These are phyloP conservation scores for Natator depressus DNA, from an alignment of 2,113 vertebrate genomes.

Conservation along the genomic window DNA sequence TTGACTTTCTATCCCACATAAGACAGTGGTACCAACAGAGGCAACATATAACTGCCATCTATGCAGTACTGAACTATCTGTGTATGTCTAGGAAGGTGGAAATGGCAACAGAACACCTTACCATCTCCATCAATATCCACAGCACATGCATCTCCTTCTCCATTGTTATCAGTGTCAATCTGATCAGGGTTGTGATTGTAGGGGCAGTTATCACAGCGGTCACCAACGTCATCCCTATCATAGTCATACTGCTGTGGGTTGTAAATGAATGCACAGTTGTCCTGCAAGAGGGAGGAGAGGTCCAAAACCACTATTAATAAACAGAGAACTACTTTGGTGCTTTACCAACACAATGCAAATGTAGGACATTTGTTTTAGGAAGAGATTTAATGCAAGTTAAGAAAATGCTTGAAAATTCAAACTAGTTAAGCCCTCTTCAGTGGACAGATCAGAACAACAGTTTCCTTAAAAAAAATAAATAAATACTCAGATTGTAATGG, in stretches of 20 bases:
- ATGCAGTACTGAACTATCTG: not conserved
- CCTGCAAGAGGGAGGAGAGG: constrained; percentile 78
- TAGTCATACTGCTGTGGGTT: constrained; percentile 96
- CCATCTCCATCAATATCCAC: constrained; percentile 97
- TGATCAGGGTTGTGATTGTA: constrained; percentile 96
- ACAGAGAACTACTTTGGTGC: not conserved
- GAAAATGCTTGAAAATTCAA: not conserved
- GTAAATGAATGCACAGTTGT: constrained; percentile 95
- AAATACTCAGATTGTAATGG: not conserved
- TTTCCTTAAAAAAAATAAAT: not conserved
- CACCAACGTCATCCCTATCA: constrained; percentile 94
- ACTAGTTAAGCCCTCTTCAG: not conserved
- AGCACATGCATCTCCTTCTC: constrained; percentile 96
- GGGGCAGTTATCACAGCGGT: constrained; percentile 96
- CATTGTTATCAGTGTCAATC: constrained; percentile 94
- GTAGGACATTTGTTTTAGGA: not conserved
- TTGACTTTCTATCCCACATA: not conserved
- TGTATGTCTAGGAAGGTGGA: not conserved
- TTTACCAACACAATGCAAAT: not conserved
- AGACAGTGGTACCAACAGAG: not conserved
- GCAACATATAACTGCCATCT: not conserved
- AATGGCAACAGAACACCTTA: constrained; percentile 67
- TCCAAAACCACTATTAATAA: not conserved
- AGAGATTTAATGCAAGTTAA: not conserved
- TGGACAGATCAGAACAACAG: not conserved